Evolutionary conservation across 2,113 vertebrate genomes (phyloP), one percentile per base, ranked within the genome.

Genomic region (Cisticola juncidis): DNA sequence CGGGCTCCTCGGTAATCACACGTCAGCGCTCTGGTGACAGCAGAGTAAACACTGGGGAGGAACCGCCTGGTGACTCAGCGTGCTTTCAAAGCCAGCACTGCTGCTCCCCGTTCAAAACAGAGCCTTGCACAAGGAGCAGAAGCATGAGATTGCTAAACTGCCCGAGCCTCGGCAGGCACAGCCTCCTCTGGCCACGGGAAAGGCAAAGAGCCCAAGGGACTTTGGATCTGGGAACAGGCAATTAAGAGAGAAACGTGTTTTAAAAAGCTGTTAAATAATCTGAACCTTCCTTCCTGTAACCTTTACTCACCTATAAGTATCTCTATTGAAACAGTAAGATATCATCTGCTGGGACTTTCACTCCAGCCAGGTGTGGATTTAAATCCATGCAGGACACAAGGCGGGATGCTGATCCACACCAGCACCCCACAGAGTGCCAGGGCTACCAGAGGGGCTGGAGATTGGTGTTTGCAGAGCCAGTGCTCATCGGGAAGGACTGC

Each of bases 31-130:
- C 86, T 70, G 61, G 11, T 90, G 90, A 73, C 88, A 88, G 1
- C 58, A 35, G 88, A 61, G 85, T 33, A 77, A 92, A 94, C 82
- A 54, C 28, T 12, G 21, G 66, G 80, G 76, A 88, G 91, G 92
- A 58, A 57, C 48, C 1, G 1, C 14, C 45, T 19, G 62, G 61
- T 80, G 92, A 77, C 85, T 94, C 82, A 62, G 78, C 6, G 36
- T 20, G 66, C 47, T 51, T 70, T 24, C 74, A 38, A 1, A 2
- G 68, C 3, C 12, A 85, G 65, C 2, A 0, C 54, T 70, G 92
- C 66, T 15, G 29, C 36, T 45, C 18, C 42, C 23, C 1, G 33
- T 54, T 70, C n/a, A 3, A 9, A 12, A 1, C 5, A 0, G 8
- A 83, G 88, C 66, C 25, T 35, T 83, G 58, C 86, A 57, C 36